Evolutionary conservation across 2,113 vertebrate genomes (phyloP).

Genomic region (Brachyistius frenatus): DNA sequence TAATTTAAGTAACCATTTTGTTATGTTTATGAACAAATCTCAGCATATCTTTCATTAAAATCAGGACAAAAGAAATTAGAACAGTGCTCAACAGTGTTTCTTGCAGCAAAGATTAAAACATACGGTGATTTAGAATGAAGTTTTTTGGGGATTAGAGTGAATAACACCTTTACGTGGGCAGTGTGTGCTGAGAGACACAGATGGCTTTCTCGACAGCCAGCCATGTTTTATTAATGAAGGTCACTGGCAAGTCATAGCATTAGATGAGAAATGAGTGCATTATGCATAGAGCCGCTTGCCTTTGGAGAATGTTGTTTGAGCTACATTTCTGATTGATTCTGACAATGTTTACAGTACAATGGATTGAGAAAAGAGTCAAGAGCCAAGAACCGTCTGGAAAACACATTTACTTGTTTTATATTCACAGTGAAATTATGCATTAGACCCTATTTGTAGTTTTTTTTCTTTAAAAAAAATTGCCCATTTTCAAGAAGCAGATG

Average conservation of each 20-base stretch:
- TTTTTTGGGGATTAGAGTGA: neutral
- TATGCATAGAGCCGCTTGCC: slow-evolving; percentile 52
- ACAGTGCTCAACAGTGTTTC: neutral
- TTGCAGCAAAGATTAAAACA: neutral
- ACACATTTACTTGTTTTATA: neutral
- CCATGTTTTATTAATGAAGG: slow-evolving; percentile 75
- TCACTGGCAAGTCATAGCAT: slow-evolving; percentile 44
- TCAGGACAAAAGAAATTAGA: too few species aligned
- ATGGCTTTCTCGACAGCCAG: slow-evolving; percentile 51
- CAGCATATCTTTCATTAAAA: neutral
- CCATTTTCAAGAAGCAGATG: too few species aligned
- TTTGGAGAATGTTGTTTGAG: slow-evolving; percentile 27
- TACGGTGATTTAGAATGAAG: neutral
- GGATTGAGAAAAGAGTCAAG: neutral
- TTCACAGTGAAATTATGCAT: neutral
- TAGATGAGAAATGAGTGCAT: slow-evolving; percentile 59
- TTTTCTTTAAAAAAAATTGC: neutral
- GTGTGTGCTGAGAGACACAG: slow-evolving; percentile 27
- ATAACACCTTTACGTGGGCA: slow-evolving; percentile 19
- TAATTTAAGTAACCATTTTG: neutral
- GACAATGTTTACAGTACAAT: neutral
- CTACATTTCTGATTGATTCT: slow-evolving; percentile 37
- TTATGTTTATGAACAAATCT: neutral
- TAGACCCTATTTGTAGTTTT: neutral
- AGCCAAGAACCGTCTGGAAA: neutral